Evolutionary conservation across 2,113 vertebrate genomes (phyloP), one percentile per base, ranked within the genome.

Genomic region (Gasterosteus nipponicus): DNA sequence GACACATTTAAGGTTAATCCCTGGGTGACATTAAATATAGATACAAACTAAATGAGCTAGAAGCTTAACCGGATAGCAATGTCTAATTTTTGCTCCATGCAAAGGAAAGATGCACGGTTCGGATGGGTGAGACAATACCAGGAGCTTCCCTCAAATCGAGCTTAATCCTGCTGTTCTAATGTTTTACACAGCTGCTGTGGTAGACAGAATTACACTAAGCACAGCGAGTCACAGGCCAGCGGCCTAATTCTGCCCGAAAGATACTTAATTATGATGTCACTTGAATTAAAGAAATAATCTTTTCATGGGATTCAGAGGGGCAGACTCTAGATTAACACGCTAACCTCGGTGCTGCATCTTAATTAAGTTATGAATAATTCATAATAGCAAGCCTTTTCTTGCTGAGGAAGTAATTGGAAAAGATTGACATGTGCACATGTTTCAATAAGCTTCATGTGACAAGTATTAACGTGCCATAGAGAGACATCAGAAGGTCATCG

Each of bases 311-410:
- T 85, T 91, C 81, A 39, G 57, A 68, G 44, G 18, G 39, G 71
- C 68, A 51, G 16, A 69, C 67, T 61, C 58, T 7, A 68, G 65
- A 82, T 87, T 78, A 75, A 80, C 69, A 75, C 8, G 4, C 59
- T 78, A 82, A 89, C 86, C 69, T 84, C 77, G 73, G 53, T 60
- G 64, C 10, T 82, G 78, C 18, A 47, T 69, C 74, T 78, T 76
- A 59, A 73, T 66, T 51, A 10, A 61, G 19, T 49, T 19, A 80
- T 90, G 68, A 88, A 87, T 92, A 61, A 91, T 89, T 89, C 63
- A 86, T 80, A 51, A 58, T 16, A 31, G 18, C 15, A 68, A 77
- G 65, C 51, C 60, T 54, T 77, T 56, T 86, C 79, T 87, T 39
- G 19, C 38, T 58, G 41, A 31, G 3, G 7, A 53, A 53, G 59